Percentiles rank a stretch among this genome's conserved stretches.
phyloP scores from a whole-genome alignment of 30 jellyfish, hydroid and myxozoan species.

The Chironex yamaguchii region DNA sequence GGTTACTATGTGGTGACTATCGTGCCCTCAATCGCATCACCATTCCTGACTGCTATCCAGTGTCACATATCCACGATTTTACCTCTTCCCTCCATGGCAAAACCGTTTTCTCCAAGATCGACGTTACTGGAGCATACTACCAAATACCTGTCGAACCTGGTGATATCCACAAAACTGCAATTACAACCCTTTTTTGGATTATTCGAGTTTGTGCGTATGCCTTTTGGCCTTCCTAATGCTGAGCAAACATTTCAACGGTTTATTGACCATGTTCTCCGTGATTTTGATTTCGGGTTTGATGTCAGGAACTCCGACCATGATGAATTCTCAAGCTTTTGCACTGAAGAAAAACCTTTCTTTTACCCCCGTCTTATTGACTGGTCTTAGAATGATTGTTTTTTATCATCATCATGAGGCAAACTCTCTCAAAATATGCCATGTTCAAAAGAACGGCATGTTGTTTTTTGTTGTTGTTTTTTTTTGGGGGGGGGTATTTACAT shows the following conservation, averaged over 20 bases:
- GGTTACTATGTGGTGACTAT: constrained; percentile 65
- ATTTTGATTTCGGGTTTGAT: constrained; percentile 39
- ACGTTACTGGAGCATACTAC: not conserved
- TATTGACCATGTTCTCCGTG: constrained; percentile 58
- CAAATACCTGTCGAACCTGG: constrained; percentile 39
- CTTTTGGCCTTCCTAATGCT: constrained; percentile 67
- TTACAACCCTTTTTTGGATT: constrained; percentile 62
- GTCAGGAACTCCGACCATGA: too few relatives aligned
- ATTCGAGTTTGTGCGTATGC: constrained; percentile 64
- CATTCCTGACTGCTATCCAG: constrained; percentile 60
- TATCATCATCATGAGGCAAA: too few relatives aligned
- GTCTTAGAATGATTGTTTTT: too few relatives aligned
- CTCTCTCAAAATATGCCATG: too few relatives aligned
- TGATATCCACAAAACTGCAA: constrained; percentile 61
- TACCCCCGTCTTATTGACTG: too few relatives aligned
- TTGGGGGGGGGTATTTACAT: too few relatives aligned
- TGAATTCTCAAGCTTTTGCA: too few relatives aligned
- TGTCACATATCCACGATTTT: constrained; percentile 66
- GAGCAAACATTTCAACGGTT: constrained; percentile 69
- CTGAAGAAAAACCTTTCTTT: too few relatives aligned
- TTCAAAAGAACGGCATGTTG: too few relatives aligned
- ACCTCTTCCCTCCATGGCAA: constrained; percentile 41
- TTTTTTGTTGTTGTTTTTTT: too few relatives aligned
- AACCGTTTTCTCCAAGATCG: constrained; percentile 23
- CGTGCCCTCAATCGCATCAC: constrained; percentile 51